These are phyloP conservation scores for Papilio polyxenes DNA, from an alignment of 1,140 invertebrate species.

Conservation along the genomic window DNA sequence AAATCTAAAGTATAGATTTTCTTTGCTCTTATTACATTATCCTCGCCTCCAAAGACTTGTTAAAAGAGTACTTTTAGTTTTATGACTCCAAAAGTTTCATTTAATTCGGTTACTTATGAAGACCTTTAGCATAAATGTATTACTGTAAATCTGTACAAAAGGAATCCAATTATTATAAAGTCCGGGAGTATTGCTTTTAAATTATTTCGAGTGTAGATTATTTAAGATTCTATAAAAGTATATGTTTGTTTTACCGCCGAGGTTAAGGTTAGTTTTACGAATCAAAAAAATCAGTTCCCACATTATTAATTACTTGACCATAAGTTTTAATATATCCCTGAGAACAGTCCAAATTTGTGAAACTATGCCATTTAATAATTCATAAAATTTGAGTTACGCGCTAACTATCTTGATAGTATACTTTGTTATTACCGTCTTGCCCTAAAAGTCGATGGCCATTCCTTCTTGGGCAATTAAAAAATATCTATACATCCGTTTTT, in stretches of 20 bases:
- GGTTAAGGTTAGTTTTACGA: conserved; percentile 11
- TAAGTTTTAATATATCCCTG: conserved; percentile 10
- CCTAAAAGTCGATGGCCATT: conserved; percentile 8
- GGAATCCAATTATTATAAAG: background rate
- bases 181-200: no score
- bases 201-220: no score
- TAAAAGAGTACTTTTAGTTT: no score
- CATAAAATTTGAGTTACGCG: conserved; percentile 25
- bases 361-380: conserved; percentile 14
- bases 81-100: background rate
- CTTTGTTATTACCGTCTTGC: background rate
- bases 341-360: conserved; percentile 33
- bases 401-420: conserved; percentile 7
- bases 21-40: background rate
- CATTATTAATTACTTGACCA: conserved; percentile 22
- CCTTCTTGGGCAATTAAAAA: conserved; percentile 14
- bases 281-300: conserved; percentile 28
- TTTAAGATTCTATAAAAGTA: no score
- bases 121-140: background rate
- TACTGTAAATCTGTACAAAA: background rate
- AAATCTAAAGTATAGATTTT: background rate
- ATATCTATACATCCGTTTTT: conserved; percentile 4
- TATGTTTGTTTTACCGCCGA: background rate
- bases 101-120: background rate
- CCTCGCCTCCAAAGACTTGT: background rate